Conservation (phyloP, 2,797 vertebrate species). For the Botia almorhae region DNA sequence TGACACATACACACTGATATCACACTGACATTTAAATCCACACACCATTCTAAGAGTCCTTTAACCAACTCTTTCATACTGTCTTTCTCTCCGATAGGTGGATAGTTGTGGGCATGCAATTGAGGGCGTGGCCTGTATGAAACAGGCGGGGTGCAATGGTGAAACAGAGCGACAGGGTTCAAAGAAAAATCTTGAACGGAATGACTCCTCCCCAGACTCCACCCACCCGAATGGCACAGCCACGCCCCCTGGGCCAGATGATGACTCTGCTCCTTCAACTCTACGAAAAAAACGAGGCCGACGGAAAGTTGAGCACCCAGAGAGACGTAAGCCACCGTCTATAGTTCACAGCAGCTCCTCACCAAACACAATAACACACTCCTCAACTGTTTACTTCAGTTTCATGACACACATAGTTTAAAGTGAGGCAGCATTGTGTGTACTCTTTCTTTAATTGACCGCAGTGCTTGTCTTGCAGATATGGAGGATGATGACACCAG, state of each 20-base stretch:
- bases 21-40: too few relatives aligned
- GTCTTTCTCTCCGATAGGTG: too few relatives aligned
- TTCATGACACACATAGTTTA: too few relatives aligned
- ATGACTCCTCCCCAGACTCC: conserved; percentile 53
- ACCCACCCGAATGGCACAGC: conserved; percentile 69
- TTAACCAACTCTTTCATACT: too few relatives aligned
- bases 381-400: too few relatives aligned
- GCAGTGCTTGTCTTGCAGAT: conserved; percentile 66
- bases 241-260: conserved; percentile 69
- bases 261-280: conserved; percentile 72
- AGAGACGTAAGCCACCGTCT: conserved; percentile 70
- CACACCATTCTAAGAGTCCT: too few relatives aligned
- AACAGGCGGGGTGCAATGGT: conserved; percentile 53
- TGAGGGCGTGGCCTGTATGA: conserved; percentile 21
- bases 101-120: too few relatives aligned
- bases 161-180: conserved; percentile 50
- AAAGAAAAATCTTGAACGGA: conserved; percentile 36
- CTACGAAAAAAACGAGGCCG: conserved; percentile 77
- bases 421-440: too few relatives aligned
- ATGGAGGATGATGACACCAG: conserved; percentile 77
- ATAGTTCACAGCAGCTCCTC: not conserved
- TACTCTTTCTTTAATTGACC: conserved; percentile 1
- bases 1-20: too few relatives aligned
- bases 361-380: too few relatives aligned
- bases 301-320: conserved; percentile 72